Percentiles rank a stretch among this genome's conserved stretches.
These are phyloP conservation scores for Nezara viridula DNA, from an alignment of 2,888 invertebrate species.

Conservation along the genomic window DNA sequence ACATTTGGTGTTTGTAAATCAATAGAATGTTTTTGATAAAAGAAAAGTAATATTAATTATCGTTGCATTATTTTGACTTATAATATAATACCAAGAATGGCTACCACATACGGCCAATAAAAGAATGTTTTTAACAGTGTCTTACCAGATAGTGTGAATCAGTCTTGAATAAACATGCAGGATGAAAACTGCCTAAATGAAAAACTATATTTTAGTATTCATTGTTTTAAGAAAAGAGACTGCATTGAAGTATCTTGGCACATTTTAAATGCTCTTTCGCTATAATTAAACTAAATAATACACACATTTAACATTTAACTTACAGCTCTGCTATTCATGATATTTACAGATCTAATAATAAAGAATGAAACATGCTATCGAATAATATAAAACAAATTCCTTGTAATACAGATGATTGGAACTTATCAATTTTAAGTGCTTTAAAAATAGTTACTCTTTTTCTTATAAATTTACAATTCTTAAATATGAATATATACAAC, in stretches of 20 bases:
- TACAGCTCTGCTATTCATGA: neutral
- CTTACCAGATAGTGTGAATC: slow-evolving; percentile 1
- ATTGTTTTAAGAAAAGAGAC: neutral
- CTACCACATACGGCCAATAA: neutral
- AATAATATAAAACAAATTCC: neutral
- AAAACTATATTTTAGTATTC: neutral
- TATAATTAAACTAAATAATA: neutral
- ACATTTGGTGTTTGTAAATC: no score
- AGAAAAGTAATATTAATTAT: no score
- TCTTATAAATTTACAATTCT: slow-evolving; percentile 41
- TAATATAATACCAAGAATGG: neutral
- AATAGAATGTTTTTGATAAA: no score
- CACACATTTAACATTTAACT: neutral
- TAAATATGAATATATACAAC: slow-evolving; percentile 21
- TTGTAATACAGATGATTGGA: neutral
- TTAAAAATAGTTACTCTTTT: slow-evolving; percentile 41
- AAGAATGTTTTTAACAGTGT: no score
- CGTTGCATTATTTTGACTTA: neutral
- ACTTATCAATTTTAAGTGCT: slow-evolving; percentile 41
- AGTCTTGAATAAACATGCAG: neutral
- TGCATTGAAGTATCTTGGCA: slow-evolving; percentile 5
- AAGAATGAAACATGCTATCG: neutral
- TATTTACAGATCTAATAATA: slow-evolving; percentile 1
- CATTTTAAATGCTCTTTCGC: neutral
- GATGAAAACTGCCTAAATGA: neutral